A percentile compares a stretch with the other conserved stretches of the same genome.
phyloP scores from a whole-genome alignment of 2,797 vertebrate species.

The Eulemur coronatus region DNA sequence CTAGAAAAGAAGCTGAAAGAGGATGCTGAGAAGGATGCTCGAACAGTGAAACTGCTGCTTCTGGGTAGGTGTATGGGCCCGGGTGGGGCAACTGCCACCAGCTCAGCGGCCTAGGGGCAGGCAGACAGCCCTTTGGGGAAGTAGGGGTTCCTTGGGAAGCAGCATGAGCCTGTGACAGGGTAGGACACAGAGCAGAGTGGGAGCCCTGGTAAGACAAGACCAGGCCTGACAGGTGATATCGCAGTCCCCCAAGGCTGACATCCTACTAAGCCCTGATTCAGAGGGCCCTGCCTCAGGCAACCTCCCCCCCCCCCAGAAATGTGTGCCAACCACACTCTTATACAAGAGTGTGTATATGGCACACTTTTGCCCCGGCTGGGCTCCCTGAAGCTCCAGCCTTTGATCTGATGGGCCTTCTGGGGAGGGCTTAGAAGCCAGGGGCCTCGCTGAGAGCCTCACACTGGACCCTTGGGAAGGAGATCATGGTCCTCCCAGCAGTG shows the following conservation, averaged over 20 bases:
- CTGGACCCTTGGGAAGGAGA: background rate
- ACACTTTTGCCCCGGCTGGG: background rate
- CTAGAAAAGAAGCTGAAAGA: conserved; percentile 98
- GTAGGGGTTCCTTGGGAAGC: background rate
- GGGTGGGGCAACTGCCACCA: background rate
- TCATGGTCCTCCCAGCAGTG: background rate
- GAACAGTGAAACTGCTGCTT: conserved; percentile 97
- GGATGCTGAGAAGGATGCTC: conserved; percentile 96
- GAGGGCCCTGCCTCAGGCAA: background rate
- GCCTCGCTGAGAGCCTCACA: background rate
- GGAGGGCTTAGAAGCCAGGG: background rate
- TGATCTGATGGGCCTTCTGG: background rate
- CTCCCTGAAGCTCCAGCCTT: background rate
- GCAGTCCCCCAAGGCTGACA: background rate
- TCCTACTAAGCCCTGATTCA: background rate
- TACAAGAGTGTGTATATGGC: background rate
- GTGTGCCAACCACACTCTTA: background rate
- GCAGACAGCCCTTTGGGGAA: background rate
- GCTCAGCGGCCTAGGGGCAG: background rate
- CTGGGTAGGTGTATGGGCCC: conserved; percentile 89
- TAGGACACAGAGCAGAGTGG: background rate
- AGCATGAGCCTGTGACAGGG: background rate
- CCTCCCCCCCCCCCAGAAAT: background rate
- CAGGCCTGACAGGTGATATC: background rate
- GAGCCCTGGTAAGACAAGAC: background rate